Conservation (phyloP, 2,888 invertebrate species). For the Prionchulus punctatus region DNA sequence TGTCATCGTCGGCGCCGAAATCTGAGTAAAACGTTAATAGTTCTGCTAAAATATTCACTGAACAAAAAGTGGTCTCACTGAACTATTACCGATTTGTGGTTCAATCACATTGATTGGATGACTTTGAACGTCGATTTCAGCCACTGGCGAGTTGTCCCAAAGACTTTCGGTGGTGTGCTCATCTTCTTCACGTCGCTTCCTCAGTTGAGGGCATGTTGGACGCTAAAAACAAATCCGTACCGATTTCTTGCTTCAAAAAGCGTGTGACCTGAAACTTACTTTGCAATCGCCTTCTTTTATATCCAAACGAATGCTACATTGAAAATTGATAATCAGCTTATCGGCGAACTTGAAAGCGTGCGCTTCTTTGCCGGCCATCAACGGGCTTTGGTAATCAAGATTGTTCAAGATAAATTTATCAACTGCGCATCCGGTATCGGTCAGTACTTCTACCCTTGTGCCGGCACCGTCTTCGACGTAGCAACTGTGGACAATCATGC, state of each 20-base stretch:
- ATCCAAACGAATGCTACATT: conserved; percentile 26
- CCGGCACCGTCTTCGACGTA: conserved; percentile 27
- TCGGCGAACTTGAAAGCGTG: conserved; percentile 31
- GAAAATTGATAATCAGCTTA: conserved; percentile 27
- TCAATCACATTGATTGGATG: not conserved
- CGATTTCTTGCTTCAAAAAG: too few species aligned
- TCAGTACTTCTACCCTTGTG: conserved; percentile 20
- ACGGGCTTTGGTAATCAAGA: conserved; percentile 21
- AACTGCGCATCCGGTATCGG: conserved; percentile 25
- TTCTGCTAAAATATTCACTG: too few species aligned
- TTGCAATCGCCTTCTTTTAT: conserved; percentile 24
- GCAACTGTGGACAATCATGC: conserved; percentile 29
- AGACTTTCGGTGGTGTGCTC: not conserved
- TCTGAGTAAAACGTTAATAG: not conserved
- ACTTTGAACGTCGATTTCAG: not conserved
- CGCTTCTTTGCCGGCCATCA: conserved; percentile 26
- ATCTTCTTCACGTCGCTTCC: not conserved
- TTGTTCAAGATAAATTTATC: conserved; percentile 26
- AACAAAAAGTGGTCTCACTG: too few species aligned
- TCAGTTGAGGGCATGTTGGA: not conserved
- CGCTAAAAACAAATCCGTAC: too few species aligned
- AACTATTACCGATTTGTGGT: not conserved
- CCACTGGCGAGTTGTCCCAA: not conserved
- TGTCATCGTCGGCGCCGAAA: too few species aligned
- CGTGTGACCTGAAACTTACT: conserved; percentile 17